These are phyloP conservation scores for Drosophila burlai DNA, from an alignment of 1,140 invertebrate species.

Conservation along the genomic window DNA sequence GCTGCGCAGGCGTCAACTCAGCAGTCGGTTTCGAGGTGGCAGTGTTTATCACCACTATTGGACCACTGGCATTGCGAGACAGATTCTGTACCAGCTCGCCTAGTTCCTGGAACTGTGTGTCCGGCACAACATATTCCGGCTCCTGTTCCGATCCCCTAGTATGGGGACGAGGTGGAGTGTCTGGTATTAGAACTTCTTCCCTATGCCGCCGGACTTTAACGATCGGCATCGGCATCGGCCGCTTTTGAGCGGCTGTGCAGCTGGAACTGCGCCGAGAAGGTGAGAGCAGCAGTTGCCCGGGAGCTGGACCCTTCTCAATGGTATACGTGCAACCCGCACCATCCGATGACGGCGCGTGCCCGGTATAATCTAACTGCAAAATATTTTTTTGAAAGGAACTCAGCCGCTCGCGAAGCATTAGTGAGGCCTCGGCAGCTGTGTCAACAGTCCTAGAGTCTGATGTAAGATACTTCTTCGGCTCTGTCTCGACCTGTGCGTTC, in stretches of 20 bases:
- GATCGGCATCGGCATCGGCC: constrained; percentile 18
- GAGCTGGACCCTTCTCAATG: constrained; percentile 39
- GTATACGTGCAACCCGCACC: constrained; percentile 38
- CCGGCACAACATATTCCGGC: constrained; percentile 54
- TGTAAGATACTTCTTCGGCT: background rate
- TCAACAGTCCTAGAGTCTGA: background rate
- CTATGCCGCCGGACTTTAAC: constrained; percentile 16
- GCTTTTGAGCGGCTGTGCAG: background rate
- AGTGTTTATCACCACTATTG: constrained; percentile 31
- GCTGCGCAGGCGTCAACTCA: background rate
- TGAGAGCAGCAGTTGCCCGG: constrained; percentile 34
- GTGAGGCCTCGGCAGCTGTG: constrained; percentile 1
- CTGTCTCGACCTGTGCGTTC: background rate
- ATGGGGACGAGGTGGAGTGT: constrained; percentile 21
- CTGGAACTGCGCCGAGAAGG: constrained; percentile 5
- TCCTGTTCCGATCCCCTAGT: constrained; percentile 4
- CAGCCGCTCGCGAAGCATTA: constrained; percentile 1
- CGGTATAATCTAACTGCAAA: background rate
- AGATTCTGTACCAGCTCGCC: constrained; percentile 38
- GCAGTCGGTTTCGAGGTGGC: background rate
- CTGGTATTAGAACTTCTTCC: background rate
- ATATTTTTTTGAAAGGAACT: constrained; percentile 15
- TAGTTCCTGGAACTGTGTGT: constrained; percentile 51
- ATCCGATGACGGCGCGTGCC: background rate
- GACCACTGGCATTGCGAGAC: constrained; percentile 24